phyloP scores from a whole-genome alignment of 2,113 vertebrate species.

The Bambusicola thoracicus region DNA sequence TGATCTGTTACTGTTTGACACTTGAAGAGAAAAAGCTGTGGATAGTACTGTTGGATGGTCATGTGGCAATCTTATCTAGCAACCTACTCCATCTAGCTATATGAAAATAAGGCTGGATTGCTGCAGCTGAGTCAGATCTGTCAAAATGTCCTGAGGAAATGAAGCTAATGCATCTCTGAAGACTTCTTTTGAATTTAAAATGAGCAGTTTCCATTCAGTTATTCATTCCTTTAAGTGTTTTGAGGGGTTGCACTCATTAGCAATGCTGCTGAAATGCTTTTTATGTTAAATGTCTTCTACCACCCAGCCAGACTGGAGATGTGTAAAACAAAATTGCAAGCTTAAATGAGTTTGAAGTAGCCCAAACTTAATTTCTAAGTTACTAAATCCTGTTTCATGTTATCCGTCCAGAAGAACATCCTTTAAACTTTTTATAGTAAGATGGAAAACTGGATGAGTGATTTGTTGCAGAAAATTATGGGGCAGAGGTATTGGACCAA shows the following conservation, averaged over 20 bases:
- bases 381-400: not conserved
- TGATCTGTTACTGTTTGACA: not conserved
- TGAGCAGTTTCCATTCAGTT: not conserved
- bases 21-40: not conserved
- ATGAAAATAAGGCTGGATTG: not conserved
- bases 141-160: not conserved
- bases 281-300: not conserved
- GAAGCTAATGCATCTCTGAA: not conserved
- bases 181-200: not conserved
- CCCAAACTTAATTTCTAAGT: not conserved
- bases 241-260: not conserved
- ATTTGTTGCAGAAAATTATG: not conserved
- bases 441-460: not conserved
- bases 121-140: constrained; percentile 1
- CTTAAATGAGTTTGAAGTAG: not conserved
- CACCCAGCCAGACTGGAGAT: not conserved
- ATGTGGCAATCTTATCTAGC: not conserved
- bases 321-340: not conserved
- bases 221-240: not conserved
- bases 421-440: not conserved
- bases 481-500: not conserved
- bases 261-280: not conserved
- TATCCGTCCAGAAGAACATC: not conserved
- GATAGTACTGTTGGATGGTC: not conserved
- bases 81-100: not conserved